Base-by-base conservation (phyloP, 2,113 vertebrate genomes). In the Orientallactaga bullata region DNA sequence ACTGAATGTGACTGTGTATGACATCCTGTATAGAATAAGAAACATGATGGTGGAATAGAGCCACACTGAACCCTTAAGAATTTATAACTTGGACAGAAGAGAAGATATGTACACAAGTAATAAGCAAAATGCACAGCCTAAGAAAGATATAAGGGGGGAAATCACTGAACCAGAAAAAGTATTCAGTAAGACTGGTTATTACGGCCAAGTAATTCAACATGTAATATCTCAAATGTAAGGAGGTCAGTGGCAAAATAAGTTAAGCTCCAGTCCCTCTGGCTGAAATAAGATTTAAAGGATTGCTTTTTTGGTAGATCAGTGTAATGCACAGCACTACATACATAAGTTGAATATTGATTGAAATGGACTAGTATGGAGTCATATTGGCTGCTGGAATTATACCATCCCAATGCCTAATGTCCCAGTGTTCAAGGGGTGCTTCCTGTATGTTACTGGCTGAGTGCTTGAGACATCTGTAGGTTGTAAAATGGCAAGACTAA, bases 281-380 rank as follows among this genome's bases (percentile, higher is more conserved):
- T 93, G 92, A 96, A 96, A 85, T 96, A 88, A 88, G 94, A 95
- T 87, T 96, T 88, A 92, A 95, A 93, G 76, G 69, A 74, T 37
- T 95, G 76, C 58, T 88, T 78, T 76, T 65, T 78, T n/a, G 58
- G 60, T 72, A 90, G 90, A 94, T 90, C 88, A 87, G 42, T 72
- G 92, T 77, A 94, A 96, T 85, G 83, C 51, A 63, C 1, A 23
- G 92, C 18, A 9, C 78, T 92, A 24, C 7, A 9, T 80, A 95
- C 32, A 7, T 55, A 93, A 78, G 83, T 2, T 55, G 88, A 84
- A 78, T 78, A 73, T 35, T 61, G 92, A 92, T 26, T 63, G 51
- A 61, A 87, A 94, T 51, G 90, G 79, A 55, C 42, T 63, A 32
- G 47, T 21, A n/a, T 39, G 32, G 5, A 13, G 60, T 39, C 6